These are phyloP conservation scores for Ceuthmochares aereus DNA, from an alignment of 2,113 vertebrate species.

Conservation along the genomic window DNA sequence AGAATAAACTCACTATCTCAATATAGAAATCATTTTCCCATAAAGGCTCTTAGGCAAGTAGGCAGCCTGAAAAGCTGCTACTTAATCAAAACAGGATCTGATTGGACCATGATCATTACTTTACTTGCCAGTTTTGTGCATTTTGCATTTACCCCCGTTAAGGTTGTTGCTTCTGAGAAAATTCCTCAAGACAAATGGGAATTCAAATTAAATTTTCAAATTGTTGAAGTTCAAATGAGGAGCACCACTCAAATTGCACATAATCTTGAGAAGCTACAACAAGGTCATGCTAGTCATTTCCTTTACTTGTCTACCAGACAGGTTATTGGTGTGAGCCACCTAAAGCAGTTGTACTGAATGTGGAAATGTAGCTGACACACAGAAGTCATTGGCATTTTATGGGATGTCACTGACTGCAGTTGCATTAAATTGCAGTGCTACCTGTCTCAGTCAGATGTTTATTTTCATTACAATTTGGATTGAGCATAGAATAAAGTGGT, in stretches of 20 bases:
- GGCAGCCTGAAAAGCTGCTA: neutral
- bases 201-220: neutral
- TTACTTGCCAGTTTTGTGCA: neutral
- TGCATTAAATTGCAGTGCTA: neutral
- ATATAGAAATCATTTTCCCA: neutral
- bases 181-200: neutral
- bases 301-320: neutral
- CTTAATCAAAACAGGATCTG: neutral
- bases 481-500: neutral
- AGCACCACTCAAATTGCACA: neutral
- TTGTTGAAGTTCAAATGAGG: neutral
- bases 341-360: neutral
- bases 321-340: neutral
- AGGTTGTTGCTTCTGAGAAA: neutral
- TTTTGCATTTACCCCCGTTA: neutral
- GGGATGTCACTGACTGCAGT: neutral
- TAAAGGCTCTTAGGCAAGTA: neutral
- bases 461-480: neutral
- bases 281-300: neutral
- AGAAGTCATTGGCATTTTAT: neutral
- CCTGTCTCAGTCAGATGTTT: neutral
- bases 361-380: neutral
- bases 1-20: neutral
- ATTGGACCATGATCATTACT: neutral
- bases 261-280: neutral